Base-by-base conservation (phyloP, 2,797 vertebrate genomes). In the Notolepis coatsorum region DNA sequence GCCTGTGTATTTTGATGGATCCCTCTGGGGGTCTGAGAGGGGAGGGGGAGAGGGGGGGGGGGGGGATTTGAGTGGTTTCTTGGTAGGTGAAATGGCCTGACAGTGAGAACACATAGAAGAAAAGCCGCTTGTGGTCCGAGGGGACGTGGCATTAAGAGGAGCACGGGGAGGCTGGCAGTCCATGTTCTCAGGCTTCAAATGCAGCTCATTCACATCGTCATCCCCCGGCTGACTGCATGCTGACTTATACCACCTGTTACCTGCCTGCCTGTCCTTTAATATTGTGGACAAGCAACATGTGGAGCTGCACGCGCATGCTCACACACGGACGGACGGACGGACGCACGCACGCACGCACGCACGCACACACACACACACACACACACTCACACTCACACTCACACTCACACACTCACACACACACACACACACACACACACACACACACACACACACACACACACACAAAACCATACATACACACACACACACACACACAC, bases 11-110 rank as follows among this genome's bases (percentile, higher is more conserved):
- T n/a, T 53, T 2, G 42, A 51, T 21, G 24, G 54, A 65, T 37
- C 76, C 85, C 77, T 72, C 51, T 7, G 75, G 71, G 82, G 64
- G 18, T 54, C 30, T 28, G 45, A 47, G 76, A 50, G 61, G 51
- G 39, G 27, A 35, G 55, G 21, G 53, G 30, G 30, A 17, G 55
- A 38, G 64, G 56, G 52, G 79, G 67, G 70, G 71, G 70, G 60
- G 65, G 67, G 69, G 50, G 65, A 61, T 71, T 84, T 88, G 84
- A 91, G 84, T 89, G 88, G 86, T 89, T 91, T 86, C 82, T 79
- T 38, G 68, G 80, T 80, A 89, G 82, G 85, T 88, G 79, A 88
- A 90, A 90, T 25, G 78, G 74, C 73, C 77, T 80, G 81, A 89
- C 64, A 56, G 66, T 59, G 73, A 80, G 80, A 87, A 85, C 51